A percentile compares a stretch with the other conserved stretches of the same genome.
These are phyloP conservation scores for Limosa lapponica DNA, from an alignment of 2,797 vertebrate genomes.

Conservation along the genomic window DNA sequence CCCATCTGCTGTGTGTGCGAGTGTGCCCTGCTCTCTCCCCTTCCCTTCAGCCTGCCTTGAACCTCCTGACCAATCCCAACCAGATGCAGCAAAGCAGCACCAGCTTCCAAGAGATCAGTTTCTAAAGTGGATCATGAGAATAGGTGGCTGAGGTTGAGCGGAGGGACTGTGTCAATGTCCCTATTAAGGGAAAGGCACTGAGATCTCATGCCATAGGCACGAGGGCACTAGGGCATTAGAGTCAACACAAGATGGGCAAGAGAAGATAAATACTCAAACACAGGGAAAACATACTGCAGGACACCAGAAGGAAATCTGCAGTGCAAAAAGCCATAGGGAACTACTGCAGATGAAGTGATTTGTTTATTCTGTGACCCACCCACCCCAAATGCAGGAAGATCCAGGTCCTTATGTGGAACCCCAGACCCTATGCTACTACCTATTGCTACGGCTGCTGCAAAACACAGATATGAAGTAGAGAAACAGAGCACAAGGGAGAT, in stretches of 20 bases:
- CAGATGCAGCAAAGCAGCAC: too few species aligned
- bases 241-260: background rate
- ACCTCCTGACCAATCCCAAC: too few species aligned
- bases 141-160: too few species aligned
- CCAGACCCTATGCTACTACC: background rate
- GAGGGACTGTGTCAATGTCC: too few species aligned
- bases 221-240: background rate
- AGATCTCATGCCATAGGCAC: too few species aligned
- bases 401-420: background rate
- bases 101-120: too few species aligned
- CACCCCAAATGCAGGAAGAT: background rate
- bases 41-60: too few species aligned
- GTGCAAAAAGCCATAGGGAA: background rate
- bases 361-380: background rate
- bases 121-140: too few species aligned
- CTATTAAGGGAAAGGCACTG: too few species aligned
- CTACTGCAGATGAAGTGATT: background rate
- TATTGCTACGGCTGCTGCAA: background rate
- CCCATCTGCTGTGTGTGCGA: too few species aligned
- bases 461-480: background rate
- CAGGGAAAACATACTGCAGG: background rate
- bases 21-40: too few species aligned
- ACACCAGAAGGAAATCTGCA: background rate
- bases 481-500: constrained; percentile 23
- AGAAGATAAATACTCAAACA: background rate